Percentiles rank a stretch among this genome's conserved stretches.
These are phyloP conservation scores for Menidia beryllina DNA, from an alignment of 2,113 vertebrate genomes.

Conservation along the genomic window DNA sequence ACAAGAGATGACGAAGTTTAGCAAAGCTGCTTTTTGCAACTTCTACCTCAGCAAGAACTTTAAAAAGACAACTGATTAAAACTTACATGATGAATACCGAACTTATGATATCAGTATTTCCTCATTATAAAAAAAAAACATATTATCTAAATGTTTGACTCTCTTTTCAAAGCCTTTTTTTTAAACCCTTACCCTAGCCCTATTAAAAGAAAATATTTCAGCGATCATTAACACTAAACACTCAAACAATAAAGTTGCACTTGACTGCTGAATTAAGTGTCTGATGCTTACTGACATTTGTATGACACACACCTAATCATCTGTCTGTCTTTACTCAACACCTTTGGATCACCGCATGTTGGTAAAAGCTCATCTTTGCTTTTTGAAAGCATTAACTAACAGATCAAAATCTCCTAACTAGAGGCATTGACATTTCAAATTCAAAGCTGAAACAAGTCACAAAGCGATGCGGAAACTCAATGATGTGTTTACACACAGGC, in stretches of 20 bases:
- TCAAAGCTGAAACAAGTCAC: not conserved
- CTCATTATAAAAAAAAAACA: not conserved
- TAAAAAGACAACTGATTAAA: constrained; percentile 8
- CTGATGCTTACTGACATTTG: constrained; percentile 3
- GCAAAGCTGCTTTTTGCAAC: constrained; percentile 17
- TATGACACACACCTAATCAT: not conserved
- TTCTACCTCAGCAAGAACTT: not conserved
- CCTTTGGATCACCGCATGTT: constrained; percentile 9
- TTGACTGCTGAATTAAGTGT: not conserved
- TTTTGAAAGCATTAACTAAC: no score
- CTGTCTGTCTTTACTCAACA: constrained; percentile 19
- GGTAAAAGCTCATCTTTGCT: no score
- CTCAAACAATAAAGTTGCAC: not conserved
- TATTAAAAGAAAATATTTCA: not conserved
- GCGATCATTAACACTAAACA: not conserved
- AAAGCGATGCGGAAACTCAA: not conserved
- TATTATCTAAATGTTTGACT: constrained; percentile 3
- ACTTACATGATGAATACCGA: constrained; percentile 14
- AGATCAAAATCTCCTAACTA: not conserved
- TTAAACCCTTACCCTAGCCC: no score
- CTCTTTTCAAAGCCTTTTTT: constrained; percentile 13
- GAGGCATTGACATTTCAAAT: not conserved
- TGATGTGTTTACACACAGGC: constrained; percentile 7
- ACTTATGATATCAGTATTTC: not conserved
- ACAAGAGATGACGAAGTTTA: constrained; percentile 22